phyloP scores from a whole-genome alignment of 2,797 vertebrate genomes.

The Chiroxiphia lanceolata region DNA sequence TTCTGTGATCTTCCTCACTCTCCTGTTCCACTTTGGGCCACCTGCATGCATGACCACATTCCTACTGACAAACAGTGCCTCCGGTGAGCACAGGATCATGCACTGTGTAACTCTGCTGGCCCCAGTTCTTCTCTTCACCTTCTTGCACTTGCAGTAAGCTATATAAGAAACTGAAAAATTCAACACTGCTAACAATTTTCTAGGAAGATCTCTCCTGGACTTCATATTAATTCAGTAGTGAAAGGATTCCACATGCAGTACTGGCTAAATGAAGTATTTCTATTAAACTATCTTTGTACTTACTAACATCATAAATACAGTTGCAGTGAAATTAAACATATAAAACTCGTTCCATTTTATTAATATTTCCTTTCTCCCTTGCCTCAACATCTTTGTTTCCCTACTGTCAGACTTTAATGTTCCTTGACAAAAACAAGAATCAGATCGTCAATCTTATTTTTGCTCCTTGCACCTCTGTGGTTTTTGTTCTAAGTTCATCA shows the following conservation, averaged over 20 bases:
- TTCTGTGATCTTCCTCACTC: not conserved
- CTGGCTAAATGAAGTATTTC: not conserved
- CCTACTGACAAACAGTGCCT: not conserved
- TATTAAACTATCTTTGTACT: not conserved
- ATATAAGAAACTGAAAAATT: not conserved
- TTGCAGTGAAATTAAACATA: not conserved
- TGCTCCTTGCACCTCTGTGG: not conserved
- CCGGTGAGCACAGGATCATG: not conserved
- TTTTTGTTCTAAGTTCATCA: not conserved
- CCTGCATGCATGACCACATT: not conserved
- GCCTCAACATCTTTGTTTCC: not conserved
- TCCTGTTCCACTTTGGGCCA: not conserved
- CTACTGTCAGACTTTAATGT: not conserved
- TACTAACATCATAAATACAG: not conserved
- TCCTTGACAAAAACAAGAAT: not conserved
- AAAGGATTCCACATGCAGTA: not conserved
- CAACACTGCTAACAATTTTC: not conserved
- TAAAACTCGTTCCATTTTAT: not conserved
- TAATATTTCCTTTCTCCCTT: not conserved
- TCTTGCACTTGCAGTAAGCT: not conserved
- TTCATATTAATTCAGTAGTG: not conserved
- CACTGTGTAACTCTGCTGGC: not conserved
- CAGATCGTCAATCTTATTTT: not conserved
- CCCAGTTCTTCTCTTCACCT: not conserved
- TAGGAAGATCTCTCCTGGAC: not conserved